Conservation (phyloP, 2,888 invertebrate species). For the Drosophila mulleri region DNA sequence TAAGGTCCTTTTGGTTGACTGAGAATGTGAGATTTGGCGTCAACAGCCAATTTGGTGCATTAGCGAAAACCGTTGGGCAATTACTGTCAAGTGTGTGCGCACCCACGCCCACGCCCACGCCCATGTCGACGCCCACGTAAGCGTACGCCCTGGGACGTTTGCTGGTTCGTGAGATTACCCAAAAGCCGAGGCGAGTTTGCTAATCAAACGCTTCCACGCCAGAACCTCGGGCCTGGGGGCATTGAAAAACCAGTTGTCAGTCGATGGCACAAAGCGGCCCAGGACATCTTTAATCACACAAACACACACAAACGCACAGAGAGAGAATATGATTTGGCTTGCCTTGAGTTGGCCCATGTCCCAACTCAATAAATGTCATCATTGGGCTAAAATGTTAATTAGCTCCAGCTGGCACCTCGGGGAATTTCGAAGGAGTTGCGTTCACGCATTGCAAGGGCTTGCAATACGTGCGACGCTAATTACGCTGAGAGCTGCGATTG, state of each 20-base stretch:
- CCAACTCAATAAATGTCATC: constrained; percentile 65
- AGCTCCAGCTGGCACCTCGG: constrained; percentile 27
- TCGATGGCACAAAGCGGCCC: constrained; percentile 38
- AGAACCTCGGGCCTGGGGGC: constrained; percentile 31
- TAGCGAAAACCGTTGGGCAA: constrained; percentile 80
- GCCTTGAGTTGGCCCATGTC: constrained; percentile 11
- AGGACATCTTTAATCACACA: constrained; percentile 56
- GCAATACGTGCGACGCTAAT: constrained; percentile 56
- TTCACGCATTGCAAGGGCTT: constrained; percentile 17
- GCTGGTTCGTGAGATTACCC: constrained; percentile 54
- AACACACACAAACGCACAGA: background rate
- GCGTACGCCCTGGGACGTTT: constrained; percentile 30
- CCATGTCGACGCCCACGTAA: constrained; percentile 12
- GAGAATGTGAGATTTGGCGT: constrained; percentile 75
- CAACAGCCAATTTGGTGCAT: constrained; percentile 79
- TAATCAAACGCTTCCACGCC: constrained; percentile 66
- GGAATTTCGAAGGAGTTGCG: constrained; percentile 20
- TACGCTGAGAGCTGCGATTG: constrained; percentile 57
- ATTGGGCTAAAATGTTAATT: constrained; percentile 53
- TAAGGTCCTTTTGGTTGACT: constrained; percentile 41
- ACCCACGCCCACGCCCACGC: constrained; percentile 17
- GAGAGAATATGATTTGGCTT: background rate
- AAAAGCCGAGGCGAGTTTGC: constrained; percentile 45
- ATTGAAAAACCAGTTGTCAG: constrained; percentile 65
- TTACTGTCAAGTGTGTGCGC: constrained; percentile 69